phyloP scores from a whole-genome alignment of 2,797 vertebrate species.

The Gymnoscopelus microlampas region DNA sequence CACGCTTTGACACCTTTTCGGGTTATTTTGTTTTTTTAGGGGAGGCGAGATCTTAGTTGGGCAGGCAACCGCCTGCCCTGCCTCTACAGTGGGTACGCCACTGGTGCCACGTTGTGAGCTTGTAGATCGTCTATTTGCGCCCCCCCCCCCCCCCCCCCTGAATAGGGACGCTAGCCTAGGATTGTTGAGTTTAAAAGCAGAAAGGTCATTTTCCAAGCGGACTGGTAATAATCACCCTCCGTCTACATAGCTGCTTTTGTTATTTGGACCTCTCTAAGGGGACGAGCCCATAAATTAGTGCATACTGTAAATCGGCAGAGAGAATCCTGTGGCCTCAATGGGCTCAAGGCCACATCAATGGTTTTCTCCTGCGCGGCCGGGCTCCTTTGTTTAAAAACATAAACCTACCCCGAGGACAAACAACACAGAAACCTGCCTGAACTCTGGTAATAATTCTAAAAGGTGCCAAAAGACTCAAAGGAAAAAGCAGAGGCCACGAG shows the following conservation, averaged over 20 bases:
- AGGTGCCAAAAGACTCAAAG: conserved; percentile 26
- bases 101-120: too few species aligned
- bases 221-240: too few species aligned
- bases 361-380: conserved; percentile 2
- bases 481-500: conserved; percentile 16
- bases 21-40: too few species aligned
- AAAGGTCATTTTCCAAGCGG: too few species aligned
- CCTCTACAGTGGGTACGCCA: too few species aligned
- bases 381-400: conserved; percentile 28
- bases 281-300: conserved; percentile 11
- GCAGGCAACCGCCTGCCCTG: too few species aligned
- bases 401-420: neutral
- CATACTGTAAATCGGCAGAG: conserved; percentile 20
- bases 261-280: conserved; percentile 10
- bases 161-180: too few species aligned
- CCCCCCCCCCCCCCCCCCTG: too few species aligned
- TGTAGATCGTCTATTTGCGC: too few species aligned
- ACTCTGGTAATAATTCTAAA: conserved; percentile 3
- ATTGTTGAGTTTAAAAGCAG: too few species aligned
- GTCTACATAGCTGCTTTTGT: neutral
- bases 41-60: too few species aligned
- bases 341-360: neutral
- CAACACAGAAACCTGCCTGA: conserved; percentile 1
- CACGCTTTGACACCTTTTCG: too few species aligned
- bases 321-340: conserved; percentile 4